Conservation (phyloP, 2,797 vertebrate species). For the Mastacembelus armatus region DNA sequence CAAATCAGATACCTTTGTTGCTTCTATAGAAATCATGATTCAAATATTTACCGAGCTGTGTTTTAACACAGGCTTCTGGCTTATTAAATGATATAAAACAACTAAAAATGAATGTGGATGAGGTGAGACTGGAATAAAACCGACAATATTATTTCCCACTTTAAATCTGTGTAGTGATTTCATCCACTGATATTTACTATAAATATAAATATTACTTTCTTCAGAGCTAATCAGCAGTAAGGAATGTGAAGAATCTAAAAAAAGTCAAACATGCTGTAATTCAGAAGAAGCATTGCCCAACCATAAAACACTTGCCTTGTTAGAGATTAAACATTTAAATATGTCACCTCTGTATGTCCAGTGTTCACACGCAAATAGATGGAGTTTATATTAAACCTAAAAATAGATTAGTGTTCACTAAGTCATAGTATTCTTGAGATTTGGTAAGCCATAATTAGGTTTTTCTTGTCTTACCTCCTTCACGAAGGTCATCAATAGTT, state of each 20-base stretch:
- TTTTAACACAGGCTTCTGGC: constrained; percentile 20
- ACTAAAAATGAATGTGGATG: constrained; percentile 6
- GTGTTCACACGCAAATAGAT: constrained; percentile 63
- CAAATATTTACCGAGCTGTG: constrained; percentile 28
- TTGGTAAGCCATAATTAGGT: constrained; percentile 68
- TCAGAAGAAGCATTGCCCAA: constrained; percentile 59
- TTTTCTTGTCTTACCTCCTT: constrained; percentile 52
- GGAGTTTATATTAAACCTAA: constrained; percentile 68
- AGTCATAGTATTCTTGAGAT: constrained; percentile 62
- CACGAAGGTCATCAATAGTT: constrained; percentile 72
- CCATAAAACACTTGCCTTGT: constrained; percentile 54
- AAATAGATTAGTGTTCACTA: constrained; percentile 54
- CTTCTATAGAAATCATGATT: constrained; percentile 23
- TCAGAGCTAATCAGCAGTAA: constrained; percentile 53
- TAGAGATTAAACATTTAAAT: constrained; percentile 69
- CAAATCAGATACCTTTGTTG: constrained; percentile 24
- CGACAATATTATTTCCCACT: not conserved
- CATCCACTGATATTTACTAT: not conserved
- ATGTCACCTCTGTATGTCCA: constrained; percentile 45
- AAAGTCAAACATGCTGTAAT: constrained; percentile 55
- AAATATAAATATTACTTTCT: no score
- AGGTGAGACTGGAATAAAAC: not conserved
- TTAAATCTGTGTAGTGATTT: not conserved
- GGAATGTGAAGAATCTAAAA: constrained; percentile 70
- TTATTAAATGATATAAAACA: constrained; percentile 19